These are phyloP conservation scores for Muscina levida DNA, from an alignment of 2,888 invertebrate genomes.

Conservation along the genomic window DNA sequence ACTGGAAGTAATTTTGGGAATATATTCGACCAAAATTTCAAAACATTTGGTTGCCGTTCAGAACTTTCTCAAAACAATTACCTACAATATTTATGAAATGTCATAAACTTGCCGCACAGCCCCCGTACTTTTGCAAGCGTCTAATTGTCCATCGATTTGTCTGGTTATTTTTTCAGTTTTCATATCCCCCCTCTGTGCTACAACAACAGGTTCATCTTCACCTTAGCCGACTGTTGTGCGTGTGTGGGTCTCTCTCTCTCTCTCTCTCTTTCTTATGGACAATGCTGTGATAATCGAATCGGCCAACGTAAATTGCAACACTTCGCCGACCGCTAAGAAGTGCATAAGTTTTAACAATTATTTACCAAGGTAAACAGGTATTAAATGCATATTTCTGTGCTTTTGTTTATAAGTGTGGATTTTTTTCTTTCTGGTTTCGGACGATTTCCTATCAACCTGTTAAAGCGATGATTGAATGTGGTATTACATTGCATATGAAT, in stretches of 20 bases:
- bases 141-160: neutral
- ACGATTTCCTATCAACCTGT: conserved; percentile 27
- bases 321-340: conserved; percentile 15
- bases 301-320: conserved; percentile 28
- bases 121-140: neutral
- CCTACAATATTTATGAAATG: too few relatives aligned
- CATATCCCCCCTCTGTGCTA: too few relatives aligned
- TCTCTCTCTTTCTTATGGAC: too few relatives aligned
- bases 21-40: too few relatives aligned
- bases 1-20: too few relatives aligned
- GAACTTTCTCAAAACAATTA: too few relatives aligned
- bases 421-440: too few relatives aligned
- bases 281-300: neutral
- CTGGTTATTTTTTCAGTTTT: too few relatives aligned
- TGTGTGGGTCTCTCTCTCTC: too few relatives aligned
- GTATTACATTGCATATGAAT: neutral
- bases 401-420: too few relatives aligned
- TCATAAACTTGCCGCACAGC: neutral
- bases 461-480: neutral
- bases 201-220: neutral
- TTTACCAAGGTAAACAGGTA: conserved; percentile 54
- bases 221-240: too few relatives aligned
- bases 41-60: too few relatives aligned
- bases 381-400: conserved; percentile 39
- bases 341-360: neutral